Conservation (phyloP, 1,140 invertebrate species). For the Rhizoglyphus robini region DNA sequence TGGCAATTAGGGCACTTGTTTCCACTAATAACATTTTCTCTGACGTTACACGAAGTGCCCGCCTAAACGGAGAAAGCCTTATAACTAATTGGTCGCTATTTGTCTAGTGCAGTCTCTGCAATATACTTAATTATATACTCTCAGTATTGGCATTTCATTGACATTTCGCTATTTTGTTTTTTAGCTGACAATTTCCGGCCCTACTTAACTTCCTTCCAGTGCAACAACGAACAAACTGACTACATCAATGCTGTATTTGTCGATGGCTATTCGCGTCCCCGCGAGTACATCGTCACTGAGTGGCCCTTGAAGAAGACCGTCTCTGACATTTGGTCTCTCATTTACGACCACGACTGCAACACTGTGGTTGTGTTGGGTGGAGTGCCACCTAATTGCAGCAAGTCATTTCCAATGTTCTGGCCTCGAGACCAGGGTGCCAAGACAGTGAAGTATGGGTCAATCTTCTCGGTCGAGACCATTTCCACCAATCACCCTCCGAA, state of each 20-base stretch:
- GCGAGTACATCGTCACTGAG: conserved; percentile 92
- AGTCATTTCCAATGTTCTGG: conserved; percentile 79
- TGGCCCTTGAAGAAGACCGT: conserved; percentile 84
- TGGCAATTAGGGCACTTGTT: no score
- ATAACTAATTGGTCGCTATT: no score
- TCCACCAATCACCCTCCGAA: conserved; percentile 86
- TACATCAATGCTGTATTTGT: conserved; percentile 99
- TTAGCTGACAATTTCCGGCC: conserved; percentile 91
- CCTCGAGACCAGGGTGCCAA: conserved; percentile 62
- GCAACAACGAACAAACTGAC: conserved; percentile 82
- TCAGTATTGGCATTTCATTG: background rate
- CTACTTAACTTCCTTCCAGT: conserved; percentile 92
- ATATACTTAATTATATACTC: no score
- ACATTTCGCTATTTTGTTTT: conserved; percentile 32
- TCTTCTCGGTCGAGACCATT: conserved; percentile 84
- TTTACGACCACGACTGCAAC: conserved; percentile 93
- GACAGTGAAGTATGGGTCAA: conserved; percentile 71
- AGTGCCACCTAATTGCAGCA: conserved; percentile 40
- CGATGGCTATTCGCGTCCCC: conserved; percentile 87
- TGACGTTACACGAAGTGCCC: no score
- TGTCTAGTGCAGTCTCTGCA: no score
- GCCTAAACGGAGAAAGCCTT: no score
- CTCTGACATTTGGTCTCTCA: conserved; percentile 90
- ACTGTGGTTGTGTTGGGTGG: conserved; percentile 86
- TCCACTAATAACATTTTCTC: no score